These are phyloP conservation scores for Adelphocoris suturalis DNA, from an alignment of 2,888 invertebrate species.

Conservation along the genomic window DNA sequence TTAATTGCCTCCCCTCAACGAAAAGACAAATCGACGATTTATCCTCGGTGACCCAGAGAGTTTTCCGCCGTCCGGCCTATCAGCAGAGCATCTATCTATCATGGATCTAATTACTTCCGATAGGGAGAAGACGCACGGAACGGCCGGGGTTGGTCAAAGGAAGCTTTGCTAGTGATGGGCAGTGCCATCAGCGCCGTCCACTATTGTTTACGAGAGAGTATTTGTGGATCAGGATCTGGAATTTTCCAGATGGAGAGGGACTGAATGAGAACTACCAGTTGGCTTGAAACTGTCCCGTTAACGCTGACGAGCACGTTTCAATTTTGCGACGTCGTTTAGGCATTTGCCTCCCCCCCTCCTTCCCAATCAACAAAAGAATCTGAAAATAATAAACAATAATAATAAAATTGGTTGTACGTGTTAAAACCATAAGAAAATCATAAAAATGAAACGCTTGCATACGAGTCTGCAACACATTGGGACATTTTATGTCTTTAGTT, in stretches of 20 bases:
- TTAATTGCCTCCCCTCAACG: slow-evolving; percentile 15
- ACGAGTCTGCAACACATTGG: no score
- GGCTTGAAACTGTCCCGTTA: slow-evolving; percentile 1
- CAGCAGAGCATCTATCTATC: slow-evolving; percentile 37
- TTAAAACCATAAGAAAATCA: no score
- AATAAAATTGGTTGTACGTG: no score
- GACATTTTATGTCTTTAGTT: no score
- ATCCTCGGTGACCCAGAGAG: slow-evolving; percentile 41
- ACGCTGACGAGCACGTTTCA: background rate
- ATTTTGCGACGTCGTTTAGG: background rate
- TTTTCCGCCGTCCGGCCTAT: slow-evolving; percentile 1
- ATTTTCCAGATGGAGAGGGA: background rate
- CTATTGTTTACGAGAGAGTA: slow-evolving; percentile 6
- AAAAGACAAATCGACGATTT: slow-evolving; percentile 52
- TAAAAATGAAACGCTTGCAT: no score
- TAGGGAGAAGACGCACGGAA: slow-evolving; percentile 26
- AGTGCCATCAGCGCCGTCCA: slow-evolving; percentile 7
- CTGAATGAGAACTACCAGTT: slow-evolving; percentile 44
- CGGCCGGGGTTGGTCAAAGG: background rate
- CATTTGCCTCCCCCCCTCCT: background rate
- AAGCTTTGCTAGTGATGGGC: slow-evolving; percentile 26
- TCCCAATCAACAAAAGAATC: no score
- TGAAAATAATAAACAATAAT: no score
- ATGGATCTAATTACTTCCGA: slow-evolving; percentile 48
- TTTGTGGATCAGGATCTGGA: background rate